Percentiles rank a stretch among this genome's conserved stretches.
Evolutionary conservation across 1,140 invertebrate genomes (phyloP).

Genomic region (Anoplolepis gracilipes): DNA sequence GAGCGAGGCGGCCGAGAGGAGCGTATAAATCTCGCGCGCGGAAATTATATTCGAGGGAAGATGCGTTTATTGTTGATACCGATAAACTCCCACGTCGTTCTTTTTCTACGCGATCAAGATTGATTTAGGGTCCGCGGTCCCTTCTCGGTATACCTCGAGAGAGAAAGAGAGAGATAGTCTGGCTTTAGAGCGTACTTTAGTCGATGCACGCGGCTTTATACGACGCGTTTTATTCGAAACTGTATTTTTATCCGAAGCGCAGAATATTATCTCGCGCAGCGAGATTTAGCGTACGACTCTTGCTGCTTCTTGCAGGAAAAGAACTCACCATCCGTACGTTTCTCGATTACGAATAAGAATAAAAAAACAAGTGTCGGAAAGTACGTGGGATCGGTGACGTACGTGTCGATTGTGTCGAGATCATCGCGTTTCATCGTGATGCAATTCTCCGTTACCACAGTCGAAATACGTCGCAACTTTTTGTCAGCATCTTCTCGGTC

Average conservation of each 20-base stretch:
- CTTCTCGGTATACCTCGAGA: too few relatives aligned
- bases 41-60: slow-evolving; percentile 59
- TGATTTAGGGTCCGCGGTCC: slow-evolving; percentile 46
- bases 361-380: slow-evolving; percentile 26
- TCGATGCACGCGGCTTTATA: slow-evolving; percentile 41
- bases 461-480: slow-evolving; percentile 26
- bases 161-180: not conserved
- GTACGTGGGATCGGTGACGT: too few relatives aligned
- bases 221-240: slow-evolving; percentile 26
- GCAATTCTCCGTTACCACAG: slow-evolving; percentile 29
- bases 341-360: not conserved
- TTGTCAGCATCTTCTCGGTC: slow-evolving; percentile 13
- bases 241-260: slow-evolving; percentile 25
- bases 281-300: slow-evolving; percentile 43
- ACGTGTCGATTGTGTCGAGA: not conserved
- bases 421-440: not conserved
- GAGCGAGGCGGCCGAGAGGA: slow-evolving; percentile 32
- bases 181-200: not conserved
- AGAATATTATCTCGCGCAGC: slow-evolving; percentile 33
- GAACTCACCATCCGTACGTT: not conserved
- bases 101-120: slow-evolving; percentile 44
- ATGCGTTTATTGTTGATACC: slow-evolving; percentile 64
- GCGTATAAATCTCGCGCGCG: slow-evolving; percentile 30
- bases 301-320: not conserved
- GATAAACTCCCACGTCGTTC: slow-evolving; percentile 61